Conservation (phyloP, 2,113 vertebrate genomes). For the Sinocyclocheilus anshuiensis region DNA sequence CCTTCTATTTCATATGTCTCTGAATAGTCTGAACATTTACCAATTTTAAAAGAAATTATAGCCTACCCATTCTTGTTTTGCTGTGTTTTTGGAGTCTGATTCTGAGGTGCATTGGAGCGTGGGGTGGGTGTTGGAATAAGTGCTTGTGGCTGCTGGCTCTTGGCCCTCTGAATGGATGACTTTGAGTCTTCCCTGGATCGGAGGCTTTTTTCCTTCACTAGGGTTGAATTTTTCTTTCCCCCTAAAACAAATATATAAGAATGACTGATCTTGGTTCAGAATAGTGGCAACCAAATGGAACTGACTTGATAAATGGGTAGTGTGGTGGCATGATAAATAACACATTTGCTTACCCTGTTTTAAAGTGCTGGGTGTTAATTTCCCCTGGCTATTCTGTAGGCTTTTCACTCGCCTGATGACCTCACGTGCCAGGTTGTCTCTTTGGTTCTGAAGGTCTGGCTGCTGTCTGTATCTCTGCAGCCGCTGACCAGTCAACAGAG, state of each 20-base stretch:
- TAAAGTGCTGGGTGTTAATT: not conserved
- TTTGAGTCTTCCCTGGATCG: conserved; percentile 4
- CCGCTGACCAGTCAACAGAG: conserved; percentile 59
- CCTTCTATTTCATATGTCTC: not conserved
- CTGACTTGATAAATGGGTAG: not conserved
- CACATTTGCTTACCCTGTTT: conserved; percentile 53
- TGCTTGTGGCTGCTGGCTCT: conserved; percentile 29
- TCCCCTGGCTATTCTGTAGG: conserved; percentile 32
- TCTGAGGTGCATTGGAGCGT: conserved; percentile 40
- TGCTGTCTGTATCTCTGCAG: conserved; percentile 63
- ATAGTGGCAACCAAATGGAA: conserved; percentile 3
- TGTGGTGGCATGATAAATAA: not conserved
- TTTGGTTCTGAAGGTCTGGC: conserved; percentile 59
- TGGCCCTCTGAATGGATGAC: not conserved
- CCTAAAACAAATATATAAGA: conserved; percentile 12
- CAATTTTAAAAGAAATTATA: not conserved
- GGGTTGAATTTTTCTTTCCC: conserved; percentile 20
- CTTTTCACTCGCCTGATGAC: conserved; percentile 54
- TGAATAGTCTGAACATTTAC: not conserved
- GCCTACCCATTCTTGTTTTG: conserved; percentile 51
- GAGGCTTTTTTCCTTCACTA: conserved; percentile 11
- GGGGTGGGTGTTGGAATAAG: conserved; percentile 51
- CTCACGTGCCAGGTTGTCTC: conserved; percentile 58
- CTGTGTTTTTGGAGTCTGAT: not conserved
- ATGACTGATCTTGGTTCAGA: conserved; percentile 6